phyloP scores from a whole-genome alignment of 2,113 vertebrate species.

The Zonotrichia leucophrys region DNA sequence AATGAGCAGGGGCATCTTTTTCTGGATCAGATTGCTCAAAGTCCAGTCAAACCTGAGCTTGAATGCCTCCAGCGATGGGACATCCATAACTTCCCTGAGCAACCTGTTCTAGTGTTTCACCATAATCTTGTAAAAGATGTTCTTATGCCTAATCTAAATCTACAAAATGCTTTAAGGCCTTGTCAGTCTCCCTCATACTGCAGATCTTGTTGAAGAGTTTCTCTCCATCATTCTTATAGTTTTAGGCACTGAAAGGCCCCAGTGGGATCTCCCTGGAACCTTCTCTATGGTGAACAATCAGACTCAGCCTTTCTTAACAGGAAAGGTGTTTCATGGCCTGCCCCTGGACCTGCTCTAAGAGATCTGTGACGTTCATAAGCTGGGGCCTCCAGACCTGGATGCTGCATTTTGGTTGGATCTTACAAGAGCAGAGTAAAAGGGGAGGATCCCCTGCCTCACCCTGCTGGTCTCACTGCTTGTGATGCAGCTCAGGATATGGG shows the following conservation, averaged over 20 bases:
- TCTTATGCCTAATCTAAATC: neutral
- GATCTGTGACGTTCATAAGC: neutral
- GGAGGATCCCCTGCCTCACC: neutral
- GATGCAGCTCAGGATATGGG: rapidly evolving
- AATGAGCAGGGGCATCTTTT: neutral
- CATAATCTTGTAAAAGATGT: neutral
- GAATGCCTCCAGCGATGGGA: neutral
- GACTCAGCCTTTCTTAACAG: neutral
- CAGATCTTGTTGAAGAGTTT: neutral
- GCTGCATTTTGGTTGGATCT: neutral
- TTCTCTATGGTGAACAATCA: neutral
- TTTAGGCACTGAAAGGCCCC: neutral
- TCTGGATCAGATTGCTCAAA: neutral
- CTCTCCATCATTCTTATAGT: neutral
- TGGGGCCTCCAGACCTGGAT: neutral
- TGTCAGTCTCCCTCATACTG: neutral
- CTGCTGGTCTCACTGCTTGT: neutral
- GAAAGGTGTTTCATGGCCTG: neutral
- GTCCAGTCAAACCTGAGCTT: neutral
- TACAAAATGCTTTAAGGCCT: neutral
- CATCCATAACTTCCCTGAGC: neutral
- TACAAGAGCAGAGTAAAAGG: rapidly evolving
- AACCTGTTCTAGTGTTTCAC: neutral
- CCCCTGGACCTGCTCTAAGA: rapidly evolving
- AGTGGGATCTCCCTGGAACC: neutral